A percentile compares a stretch with the other conserved stretches of the same genome.
phyloP scores from a whole-genome alignment of 2,113 vertebrate species.

The Gasterosteus aculeatus region DNA sequence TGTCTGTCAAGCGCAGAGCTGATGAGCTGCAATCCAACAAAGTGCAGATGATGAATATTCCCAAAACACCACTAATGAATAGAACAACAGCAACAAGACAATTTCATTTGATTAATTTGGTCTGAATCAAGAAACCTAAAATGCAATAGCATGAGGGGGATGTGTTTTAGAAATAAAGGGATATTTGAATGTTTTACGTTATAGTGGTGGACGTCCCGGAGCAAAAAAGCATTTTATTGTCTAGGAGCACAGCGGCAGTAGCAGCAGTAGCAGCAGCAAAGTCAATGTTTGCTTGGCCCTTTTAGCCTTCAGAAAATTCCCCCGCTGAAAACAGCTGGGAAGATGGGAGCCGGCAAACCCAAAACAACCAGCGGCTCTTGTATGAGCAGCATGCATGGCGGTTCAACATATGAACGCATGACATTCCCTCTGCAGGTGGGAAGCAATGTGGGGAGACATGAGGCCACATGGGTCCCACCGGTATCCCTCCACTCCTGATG shows the following conservation, averaged over 20 bases:
- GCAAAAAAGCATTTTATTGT: constrained; percentile 52
- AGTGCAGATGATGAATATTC: constrained; percentile 63
- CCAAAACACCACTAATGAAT: constrained; percentile 61
- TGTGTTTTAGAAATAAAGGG: background rate
- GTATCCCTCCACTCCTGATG: constrained; percentile 11
- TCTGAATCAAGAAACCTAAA: constrained; percentile 26
- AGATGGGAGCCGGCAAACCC: constrained; percentile 54
- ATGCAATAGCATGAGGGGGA: background rate
- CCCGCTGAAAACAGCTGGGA: constrained; percentile 65
- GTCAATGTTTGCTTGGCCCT: constrained; percentile 64
- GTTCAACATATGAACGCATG: constrained; percentile 52
- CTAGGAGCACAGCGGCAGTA: constrained; percentile 26
- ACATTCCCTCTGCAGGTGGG: constrained; percentile 50
- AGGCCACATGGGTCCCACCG: constrained; percentile 23
- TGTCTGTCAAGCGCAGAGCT: constrained; percentile 61
- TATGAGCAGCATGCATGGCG: constrained; percentile 39
- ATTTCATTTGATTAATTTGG: constrained; percentile 51
- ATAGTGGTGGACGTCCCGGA: constrained; percentile 10
- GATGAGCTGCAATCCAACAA: constrained; percentile 70
- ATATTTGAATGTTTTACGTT: constrained; percentile 31
- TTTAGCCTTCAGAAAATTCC: constrained; percentile 70
- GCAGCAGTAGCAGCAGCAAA: constrained; percentile 30
- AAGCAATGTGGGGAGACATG: constrained; percentile 13
- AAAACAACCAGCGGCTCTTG: constrained; percentile 52
- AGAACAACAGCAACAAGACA: constrained; percentile 55